Base-by-base conservation (phyloP, 2,797 vertebrate species). In the Cirrhinus mrigala region DNA sequence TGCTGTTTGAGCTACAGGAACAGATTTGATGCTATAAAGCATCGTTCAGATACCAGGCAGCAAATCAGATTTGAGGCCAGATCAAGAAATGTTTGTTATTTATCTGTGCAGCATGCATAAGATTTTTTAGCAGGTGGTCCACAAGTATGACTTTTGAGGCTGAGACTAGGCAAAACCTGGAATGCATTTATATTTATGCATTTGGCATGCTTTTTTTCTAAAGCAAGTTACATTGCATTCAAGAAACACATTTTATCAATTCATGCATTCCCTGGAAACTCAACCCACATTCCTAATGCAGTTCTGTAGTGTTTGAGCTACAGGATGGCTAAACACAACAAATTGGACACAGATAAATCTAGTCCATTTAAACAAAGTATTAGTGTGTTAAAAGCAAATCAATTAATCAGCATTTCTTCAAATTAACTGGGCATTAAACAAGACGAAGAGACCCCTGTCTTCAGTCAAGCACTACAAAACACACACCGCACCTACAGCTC, bases 401-500 rank as follows among this genome's bases (percentile, higher is more conserved):
- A 71, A 44, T 56, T 27, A 52, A 62, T 62, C 37, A 73, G 10
- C 6, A 62, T 40, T 70, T 62, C 56, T 48, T 33, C 4, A 50
- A 64, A 62, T 82, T 1, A 40, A 74, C 18, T 15, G 5, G 7
- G 8, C 40, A 74, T 58, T 52, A n/a, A 69, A 81, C 27, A 27
- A 76, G 18, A 54, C n/a, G 5, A 37, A 33, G 40, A 48, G 29
- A 60, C 18, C 24, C 11, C 29, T 46, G 68, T 20, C 37, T 73
- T 73, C 16, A 27, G 44, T 79, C 81, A 79, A 37, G 75, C 46
- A 66, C 20, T 69, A 58, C 46, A 76, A 56, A 54, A 80, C 27
- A 58, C 70, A 46, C 64, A 40, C 73, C 33, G 58, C 73, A 48
- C 83, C 86, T 76, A 54, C 12, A 33, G 20, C 76, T 87, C 71